These are phyloP conservation scores for Tetropium fuscum DNA, from an alignment of 2,888 invertebrate species.

Conservation along the genomic window DNA sequence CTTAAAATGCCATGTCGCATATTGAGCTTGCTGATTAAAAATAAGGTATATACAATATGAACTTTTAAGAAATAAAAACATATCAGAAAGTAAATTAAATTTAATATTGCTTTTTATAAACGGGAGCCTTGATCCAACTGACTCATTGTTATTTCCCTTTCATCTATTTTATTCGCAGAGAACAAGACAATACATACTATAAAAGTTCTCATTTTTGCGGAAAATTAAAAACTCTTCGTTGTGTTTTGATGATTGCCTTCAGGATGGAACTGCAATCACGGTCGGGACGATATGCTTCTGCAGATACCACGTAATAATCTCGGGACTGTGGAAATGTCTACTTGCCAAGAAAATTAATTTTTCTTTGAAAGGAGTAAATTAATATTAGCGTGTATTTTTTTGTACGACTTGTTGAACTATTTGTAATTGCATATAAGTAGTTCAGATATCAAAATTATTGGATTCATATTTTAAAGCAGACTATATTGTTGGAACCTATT, in stretches of 20 bases:
- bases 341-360: constrained; percentile 23
- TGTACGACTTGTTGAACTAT: background rate
- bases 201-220: constrained; percentile 37
- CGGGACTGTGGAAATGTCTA: constrained; percentile 14
- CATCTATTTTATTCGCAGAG: constrained; percentile 27
- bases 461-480: too few relatives aligned
- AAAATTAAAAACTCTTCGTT: constrained; percentile 42
- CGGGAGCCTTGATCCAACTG: constrained; percentile 16
- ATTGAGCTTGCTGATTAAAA: too few relatives aligned
- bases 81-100: too few relatives aligned
- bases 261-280: constrained; percentile 46
- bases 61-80: too few relatives aligned
- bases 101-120: constrained; percentile 18
- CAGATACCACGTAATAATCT: constrained; percentile 24
- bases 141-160: constrained; percentile 31
- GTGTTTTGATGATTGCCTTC: constrained; percentile 41
- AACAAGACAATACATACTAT: constrained; percentile 27
- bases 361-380: constrained; percentile 15
- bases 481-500: too few relatives aligned
- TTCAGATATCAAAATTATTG: background rate
- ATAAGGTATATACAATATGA: too few relatives aligned
- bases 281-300: constrained; percentile 40
- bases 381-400: background rate
- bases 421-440: background rate
- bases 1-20: too few relatives aligned